A percentile compares a stretch with the other conserved stretches of the same genome.
Conservation (phyloP, 2,797 vertebrate genomes). For the Xerus rutilus region DNA sequence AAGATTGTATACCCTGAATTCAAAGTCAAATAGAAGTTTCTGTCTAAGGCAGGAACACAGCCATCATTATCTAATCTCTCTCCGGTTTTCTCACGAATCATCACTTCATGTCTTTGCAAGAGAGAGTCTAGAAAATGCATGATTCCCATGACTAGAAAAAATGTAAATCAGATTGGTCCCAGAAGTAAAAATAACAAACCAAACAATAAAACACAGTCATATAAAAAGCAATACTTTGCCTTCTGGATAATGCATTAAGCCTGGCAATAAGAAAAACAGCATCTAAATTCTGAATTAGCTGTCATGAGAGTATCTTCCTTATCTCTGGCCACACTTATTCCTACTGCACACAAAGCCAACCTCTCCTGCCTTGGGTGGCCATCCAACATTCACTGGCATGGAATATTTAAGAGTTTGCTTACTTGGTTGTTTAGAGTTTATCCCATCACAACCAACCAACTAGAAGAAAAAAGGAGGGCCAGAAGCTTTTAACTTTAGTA, state of each 20-base stretch:
- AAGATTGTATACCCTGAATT: background rate
- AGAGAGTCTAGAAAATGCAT: background rate
- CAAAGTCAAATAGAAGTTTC: background rate
- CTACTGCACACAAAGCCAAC: background rate
- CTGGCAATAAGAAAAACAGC: background rate
- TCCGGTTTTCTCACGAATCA: background rate
- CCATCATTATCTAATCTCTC: background rate
- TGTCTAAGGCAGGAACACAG: background rate
- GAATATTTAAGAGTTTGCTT: background rate
- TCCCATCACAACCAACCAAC: background rate
- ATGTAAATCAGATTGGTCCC: background rate
- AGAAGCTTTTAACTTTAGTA: background rate
- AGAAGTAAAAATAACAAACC: background rate
- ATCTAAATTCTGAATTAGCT: slow-evolving; percentile 8
- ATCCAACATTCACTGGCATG: background rate
- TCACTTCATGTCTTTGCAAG: background rate
- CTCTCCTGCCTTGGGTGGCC: background rate
- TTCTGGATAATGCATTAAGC: background rate
- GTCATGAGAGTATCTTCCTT: background rate
- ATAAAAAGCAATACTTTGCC: background rate
- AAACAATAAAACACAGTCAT: background rate
- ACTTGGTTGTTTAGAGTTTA: background rate
- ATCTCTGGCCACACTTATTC: background rate
- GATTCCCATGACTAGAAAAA: background rate
- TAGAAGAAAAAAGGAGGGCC: background rate